Evolutionary conservation across 2,888 invertebrate genomes (phyloP), one percentile per base, ranked within the genome.

Genomic region (Ophioninae sp.): DNA sequence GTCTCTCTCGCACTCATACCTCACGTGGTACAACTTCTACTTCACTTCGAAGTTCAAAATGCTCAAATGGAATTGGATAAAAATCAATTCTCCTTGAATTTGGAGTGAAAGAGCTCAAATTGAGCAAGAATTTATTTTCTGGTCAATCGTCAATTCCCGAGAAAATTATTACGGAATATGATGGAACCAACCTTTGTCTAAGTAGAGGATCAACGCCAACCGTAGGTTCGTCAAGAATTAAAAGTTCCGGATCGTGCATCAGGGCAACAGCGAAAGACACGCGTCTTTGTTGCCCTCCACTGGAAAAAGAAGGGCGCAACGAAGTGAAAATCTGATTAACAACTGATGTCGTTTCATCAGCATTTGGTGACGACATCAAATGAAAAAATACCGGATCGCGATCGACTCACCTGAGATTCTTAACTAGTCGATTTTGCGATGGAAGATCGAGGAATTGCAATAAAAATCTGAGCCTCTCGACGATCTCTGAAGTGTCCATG

Each of bases 211-310:
- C 98, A 79, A 98, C 98, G 5, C 98, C 98, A 67, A 98, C 98
- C 0, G 98, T 98, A 0, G 98, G 98, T 93, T 98, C 98, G 92
- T 98, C 98, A 84, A 98, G 94, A 93, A 98, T 98, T 84, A 98
- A 94, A 65, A 98, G 94, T 93, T 98, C 97, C 0, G 98, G 98
- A 93, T 98, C 97, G 92, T 98, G 98, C 95, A 98, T 96, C 23
- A 98, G 94, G 0, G 98, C 98, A 56, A 98, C 97, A 0, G 98
- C 97, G 93, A 98, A 97, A 0, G 98, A 98, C 0, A 98, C 98
- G 83, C 98, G 95, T 77, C 98, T 95, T 92, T 98, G 97, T 93
- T 98, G 97, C 41, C 98, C 97, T 88, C 98, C 98, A 93, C 98
- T 97, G 93, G 13, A 89, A 91, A 82, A 82, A 30, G 30, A 30